A percentile compares a stretch with the other conserved stretches of the same genome.
Evolutionary conservation across 37 sponge, comb jelly and placozoan genomes (phyloP).

Genomic region (Theonella swinhoei): DNA sequence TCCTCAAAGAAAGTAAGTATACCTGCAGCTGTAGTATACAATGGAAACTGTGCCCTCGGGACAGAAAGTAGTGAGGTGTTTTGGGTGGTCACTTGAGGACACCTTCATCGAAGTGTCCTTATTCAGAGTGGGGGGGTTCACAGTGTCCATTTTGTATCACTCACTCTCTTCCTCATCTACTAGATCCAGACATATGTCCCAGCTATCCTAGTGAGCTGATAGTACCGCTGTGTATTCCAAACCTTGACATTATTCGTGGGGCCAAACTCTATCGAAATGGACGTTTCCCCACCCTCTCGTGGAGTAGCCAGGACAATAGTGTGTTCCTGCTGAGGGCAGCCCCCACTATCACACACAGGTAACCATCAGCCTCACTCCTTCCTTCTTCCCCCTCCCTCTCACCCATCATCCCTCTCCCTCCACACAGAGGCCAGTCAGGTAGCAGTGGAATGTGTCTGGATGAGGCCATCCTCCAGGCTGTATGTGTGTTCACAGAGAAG

Average conservation of each 20-base stretch:
- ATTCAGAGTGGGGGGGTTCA: too few relatives aligned
- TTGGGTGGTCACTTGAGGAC: background rate
- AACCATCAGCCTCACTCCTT: background rate
- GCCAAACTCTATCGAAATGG: constrained; percentile 67
- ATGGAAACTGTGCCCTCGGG: too few relatives aligned
- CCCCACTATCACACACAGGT: constrained; percentile 58
- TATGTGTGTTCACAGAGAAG: constrained; percentile 46
- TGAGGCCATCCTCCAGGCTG: constrained; percentile 64
- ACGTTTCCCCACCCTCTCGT: constrained; percentile 82
- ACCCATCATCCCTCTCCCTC: background rate
- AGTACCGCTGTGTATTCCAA: constrained; percentile 65
- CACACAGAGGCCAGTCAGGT: constrained; percentile 38
- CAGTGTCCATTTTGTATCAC: background rate
- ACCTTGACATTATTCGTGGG: constrained; percentile 67
- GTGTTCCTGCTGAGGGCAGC: constrained; percentile 81
- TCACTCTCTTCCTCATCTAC: background rate
- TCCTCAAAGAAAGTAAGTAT: constrained; percentile 39
- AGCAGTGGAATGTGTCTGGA: constrained; percentile 43
- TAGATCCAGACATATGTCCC: constrained; percentile 71
- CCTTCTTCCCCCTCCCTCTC: background rate
- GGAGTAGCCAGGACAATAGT: constrained; percentile 60
- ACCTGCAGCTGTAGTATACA: too few relatives aligned
- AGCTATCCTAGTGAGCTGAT: constrained; percentile 76
- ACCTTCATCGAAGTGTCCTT: too few relatives aligned
- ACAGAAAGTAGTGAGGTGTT: too few relatives aligned